Evolutionary conservation across 2,113 vertebrate genomes (phyloP), one percentile per base, ranked within the genome.

Genomic region (Vidua chalybeata): DNA sequence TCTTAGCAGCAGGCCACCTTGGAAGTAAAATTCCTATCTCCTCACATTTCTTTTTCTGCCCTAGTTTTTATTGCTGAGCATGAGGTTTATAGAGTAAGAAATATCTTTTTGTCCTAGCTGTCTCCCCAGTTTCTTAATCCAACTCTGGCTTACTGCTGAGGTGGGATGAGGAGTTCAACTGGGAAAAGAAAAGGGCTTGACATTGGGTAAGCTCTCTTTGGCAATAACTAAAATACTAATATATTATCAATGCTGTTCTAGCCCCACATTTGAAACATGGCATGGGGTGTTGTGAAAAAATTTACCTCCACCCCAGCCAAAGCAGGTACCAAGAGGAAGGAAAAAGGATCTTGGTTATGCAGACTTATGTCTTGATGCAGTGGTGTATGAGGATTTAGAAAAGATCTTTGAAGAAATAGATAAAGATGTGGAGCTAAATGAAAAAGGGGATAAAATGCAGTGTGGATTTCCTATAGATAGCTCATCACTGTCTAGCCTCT

Each of bases 381-480:
- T 69, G 71, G 71, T 1, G 0, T 73, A 43, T 58, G 37, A 93
- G 79, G 90, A 88, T 93, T 95, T 96, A 79, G 54, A 73, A 91
- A 41, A 64, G 31, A 43, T 92, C n/a, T 93, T 83, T 87, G 75
- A 85, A 94, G 72, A 78, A 88, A 83, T 13, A 92, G 87, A 94
- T 94, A 85, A 92, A 88, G 63, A 80, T 92, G 71, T 76, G 54
- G 46, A 93, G 54, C 82, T 85, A 95, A 96, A 91, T 94, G 92
- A 78, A 92, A 97, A 96, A 87, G 61, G 39, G 88, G 49, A 93
- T 95, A 93, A 95, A 96, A 90, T 92, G 58, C 75, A 85, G 55
- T 0, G 1, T 91, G 90, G 63, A 90, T 95, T 97, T 96, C 82
- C 71, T 83, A 37, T 49, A 96, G 84, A 85, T 85, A 76, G 74